These are phyloP conservation scores for Tryphoninae sp. DNA, from an alignment of 2,888 invertebrate species.

Conservation along the genomic window DNA sequence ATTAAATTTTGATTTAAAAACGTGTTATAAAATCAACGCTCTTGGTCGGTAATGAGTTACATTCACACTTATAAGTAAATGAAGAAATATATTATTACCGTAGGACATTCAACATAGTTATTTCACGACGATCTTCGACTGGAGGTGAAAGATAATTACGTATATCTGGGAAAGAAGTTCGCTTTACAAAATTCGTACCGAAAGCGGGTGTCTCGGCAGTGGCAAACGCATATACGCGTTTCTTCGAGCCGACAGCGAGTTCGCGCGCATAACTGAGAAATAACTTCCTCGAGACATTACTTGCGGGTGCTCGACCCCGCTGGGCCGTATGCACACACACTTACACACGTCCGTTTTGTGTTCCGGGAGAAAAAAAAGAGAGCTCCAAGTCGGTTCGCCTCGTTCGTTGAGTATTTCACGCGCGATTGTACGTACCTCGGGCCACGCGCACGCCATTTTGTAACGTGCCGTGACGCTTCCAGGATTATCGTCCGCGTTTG, in stretches of 20 bases:
- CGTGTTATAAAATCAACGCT: too few species aligned
- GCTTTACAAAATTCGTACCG: slow-evolving; percentile 24
- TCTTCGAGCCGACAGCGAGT: slow-evolving; percentile 24
- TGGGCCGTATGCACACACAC: slow-evolving; percentile 22
- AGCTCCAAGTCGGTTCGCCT: slow-evolving; percentile 15
- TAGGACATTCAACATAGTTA: background rate
- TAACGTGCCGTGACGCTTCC: background rate
- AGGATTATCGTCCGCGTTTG: background rate
- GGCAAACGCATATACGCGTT: background rate
- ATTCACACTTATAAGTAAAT: background rate
- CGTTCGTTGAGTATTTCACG: slow-evolving; percentile 57
- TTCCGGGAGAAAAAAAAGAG: slow-evolving; percentile 19
- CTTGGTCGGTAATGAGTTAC: too few species aligned
- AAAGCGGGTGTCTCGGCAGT: slow-evolving; percentile 35
- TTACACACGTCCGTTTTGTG: slow-evolving; percentile 23
- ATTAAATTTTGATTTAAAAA: too few species aligned
- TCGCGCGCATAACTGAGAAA: slow-evolving; percentile 53
- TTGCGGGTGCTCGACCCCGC: slow-evolving; percentile 51
- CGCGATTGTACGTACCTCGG: slow-evolving; percentile 45
- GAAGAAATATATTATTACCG: background rate
- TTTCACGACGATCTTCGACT: background rate
- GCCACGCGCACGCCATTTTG: slow-evolving; percentile 10
- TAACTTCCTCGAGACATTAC: slow-evolving; percentile 49
- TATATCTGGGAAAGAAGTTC: slow-evolving; percentile 1
- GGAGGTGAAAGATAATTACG: background rate